Conservation (phyloP, 2,888 invertebrate genomes). For the Drosophila buzzatii region DNA sequence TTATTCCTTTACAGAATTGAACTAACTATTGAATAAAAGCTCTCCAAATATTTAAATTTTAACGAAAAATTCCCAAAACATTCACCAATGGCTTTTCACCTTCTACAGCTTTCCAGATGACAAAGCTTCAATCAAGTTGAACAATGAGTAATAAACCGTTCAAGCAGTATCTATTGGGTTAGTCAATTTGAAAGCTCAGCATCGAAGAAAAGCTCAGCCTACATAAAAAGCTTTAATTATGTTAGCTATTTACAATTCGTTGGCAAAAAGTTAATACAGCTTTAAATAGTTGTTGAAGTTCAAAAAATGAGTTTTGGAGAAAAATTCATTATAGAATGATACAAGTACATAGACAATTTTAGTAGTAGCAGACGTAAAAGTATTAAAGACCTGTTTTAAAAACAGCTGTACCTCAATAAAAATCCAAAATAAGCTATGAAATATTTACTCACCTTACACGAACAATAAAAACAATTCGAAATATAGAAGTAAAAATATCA, state of each 20-base stretch:
- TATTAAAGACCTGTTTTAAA: background rate
- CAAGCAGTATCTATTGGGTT: background rate
- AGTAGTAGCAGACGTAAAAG: background rate
- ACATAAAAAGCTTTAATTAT: too few species aligned
- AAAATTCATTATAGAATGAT: background rate
- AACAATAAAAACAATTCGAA: background rate
- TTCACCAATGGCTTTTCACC: background rate
- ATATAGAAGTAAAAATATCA: background rate
- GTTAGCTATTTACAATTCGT: background rate
- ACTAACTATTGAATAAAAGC: background rate
- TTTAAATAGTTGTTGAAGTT: background rate
- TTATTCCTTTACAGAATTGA: background rate
- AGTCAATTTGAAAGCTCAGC: background rate
- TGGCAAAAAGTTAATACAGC: background rate
- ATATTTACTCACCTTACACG: background rate
- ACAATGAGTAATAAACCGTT: background rate
- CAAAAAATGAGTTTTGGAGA: background rate
- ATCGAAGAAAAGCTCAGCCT: too few species aligned
- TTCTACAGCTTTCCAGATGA: background rate
- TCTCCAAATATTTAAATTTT: background rate
- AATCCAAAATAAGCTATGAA: background rate
- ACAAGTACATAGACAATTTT: background rate
- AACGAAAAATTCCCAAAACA: background rate
- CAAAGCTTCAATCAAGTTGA: background rate
- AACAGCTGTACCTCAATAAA: background rate